Base-by-base conservation (phyloP, 2,113 vertebrate genomes). In the Callaeas wilsoni region DNA sequence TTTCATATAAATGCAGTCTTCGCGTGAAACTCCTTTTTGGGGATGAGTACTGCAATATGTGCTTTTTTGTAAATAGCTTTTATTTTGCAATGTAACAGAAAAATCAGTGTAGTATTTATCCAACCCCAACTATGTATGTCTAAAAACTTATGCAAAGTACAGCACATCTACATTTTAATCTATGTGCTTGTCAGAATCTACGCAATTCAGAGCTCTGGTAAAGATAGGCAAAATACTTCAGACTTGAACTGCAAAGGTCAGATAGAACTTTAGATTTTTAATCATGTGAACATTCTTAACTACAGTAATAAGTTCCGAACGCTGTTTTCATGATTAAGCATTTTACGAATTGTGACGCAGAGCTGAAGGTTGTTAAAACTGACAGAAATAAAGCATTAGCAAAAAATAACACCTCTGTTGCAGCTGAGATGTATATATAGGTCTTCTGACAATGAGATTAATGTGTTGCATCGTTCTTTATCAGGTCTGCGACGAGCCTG, bases 1-100 rank as follows among this genome's bases (percentile, higher is more conserved):
- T 95, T 94, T 95, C 88, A 68, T 77, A 97, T 82, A 95, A 95
- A 93, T 79, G 86, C 75, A 90, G 41, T 65, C 90, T 79, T 92
- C 63, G 64, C 29, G 23, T 77, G 86, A 97, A 97, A 97, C 63
- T 21, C 69, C 80, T 79, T 91, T 84, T 76, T 23, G 16, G 78
- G 55, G 80, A 87, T 52, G 73, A 87, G 59, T 42, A 80, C 77
- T 86, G 62, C 89, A 93, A 70, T 57, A 76, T 32, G 17, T 32
- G 26, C 30, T 73, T 93, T 65, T 93, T 55, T 57, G 53, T 56
- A 94, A 62, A 4, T 71, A 29, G 10, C 19, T 87, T 65, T 87
- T 62, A 87, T 70, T 77, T 78, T 93, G 23, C 53, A 84, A 59
- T 12, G 1, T 50, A 94, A 78, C 82, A 82, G 71, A 95, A 97